Evolutionary conservation across 1,140 invertebrate genomes (phyloP).

Genomic region (Drosophila guanche): DNA sequence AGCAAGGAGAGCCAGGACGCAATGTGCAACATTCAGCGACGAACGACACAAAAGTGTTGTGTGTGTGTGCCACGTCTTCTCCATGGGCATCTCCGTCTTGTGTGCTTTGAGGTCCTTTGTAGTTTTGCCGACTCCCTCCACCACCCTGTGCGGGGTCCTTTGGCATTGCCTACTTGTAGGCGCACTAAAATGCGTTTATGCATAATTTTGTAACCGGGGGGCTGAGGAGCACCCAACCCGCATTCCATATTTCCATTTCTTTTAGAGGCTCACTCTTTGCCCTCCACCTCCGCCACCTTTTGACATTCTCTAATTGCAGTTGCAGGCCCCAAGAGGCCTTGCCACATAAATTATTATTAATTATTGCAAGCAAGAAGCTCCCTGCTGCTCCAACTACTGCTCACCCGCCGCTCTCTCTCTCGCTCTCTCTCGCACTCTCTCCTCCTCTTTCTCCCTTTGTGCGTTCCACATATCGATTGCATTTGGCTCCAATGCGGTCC

Average conservation of each 20-base stretch:
- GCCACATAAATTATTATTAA: slow-evolving; percentile 72
- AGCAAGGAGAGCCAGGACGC: slow-evolving; percentile 50
- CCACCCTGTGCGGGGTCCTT: slow-evolving; percentile 8
- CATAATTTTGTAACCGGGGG: slow-evolving; percentile 72
- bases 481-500: slow-evolving; percentile 29
- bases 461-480: slow-evolving; percentile 45
- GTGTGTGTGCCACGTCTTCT: not conserved
- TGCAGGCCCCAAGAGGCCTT: slow-evolving; percentile 29
- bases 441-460: not conserved
- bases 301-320: slow-evolving; percentile 64
- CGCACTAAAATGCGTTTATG: slow-evolving; percentile 80
- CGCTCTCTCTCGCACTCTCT: not conserved
- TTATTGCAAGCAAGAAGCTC: slow-evolving; percentile 33
- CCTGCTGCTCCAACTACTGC: not conserved
- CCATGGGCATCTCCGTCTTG: slow-evolving; percentile 23
- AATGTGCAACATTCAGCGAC: slow-evolving; percentile 48
- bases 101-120: slow-evolving; percentile 62
- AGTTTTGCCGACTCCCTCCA: slow-evolving; percentile 53
- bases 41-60: slow-evolving; percentile 20
- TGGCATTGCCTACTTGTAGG: slow-evolving; percentile 74
- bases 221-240: not conserved
- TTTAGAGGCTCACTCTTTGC: slow-evolving; percentile 7
- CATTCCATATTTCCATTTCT: not conserved
- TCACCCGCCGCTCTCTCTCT: not conserved
- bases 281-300: not conserved